Evolutionary conservation across 2,797 vertebrate genomes (phyloP), one percentile per base, ranked within the genome.

Genomic region (Anomalospiza imberbis): DNA sequence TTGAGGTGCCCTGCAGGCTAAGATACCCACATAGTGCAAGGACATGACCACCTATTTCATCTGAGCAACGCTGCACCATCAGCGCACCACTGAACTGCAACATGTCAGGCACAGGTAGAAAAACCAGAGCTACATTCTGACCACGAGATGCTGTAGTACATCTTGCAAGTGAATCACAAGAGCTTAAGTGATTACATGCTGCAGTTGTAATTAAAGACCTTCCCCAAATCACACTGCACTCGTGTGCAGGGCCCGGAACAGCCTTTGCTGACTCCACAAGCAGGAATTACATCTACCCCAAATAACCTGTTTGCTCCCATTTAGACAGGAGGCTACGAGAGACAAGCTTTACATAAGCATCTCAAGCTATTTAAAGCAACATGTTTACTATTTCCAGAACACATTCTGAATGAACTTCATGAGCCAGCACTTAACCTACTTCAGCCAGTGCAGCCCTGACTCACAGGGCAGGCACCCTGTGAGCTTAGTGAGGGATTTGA

Each of bases 291-390:
- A 63, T 8, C 84, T 50, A 82, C 72, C 87, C 82, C 47, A 93
- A 92, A 91, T 83, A 89, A 93, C 47, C 63, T 73, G 65, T 71
- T 82, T 90, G 86, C 36, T 93, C 85, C 91, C 76, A 42, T 77
- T 91, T 51, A 83, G 58, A 76, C 72, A 77, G 36, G 26, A 74
- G 68, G 38, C 68, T 89, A 6, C 14, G 28, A 61, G 65, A 80
- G 42, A 88, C 44, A 61, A 89, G 75, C 78, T 93, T 94, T 79
- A 87, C 55, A 87, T 93, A 95, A 93, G 86, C 81, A 89, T 58
- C 74, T 91, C 78, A 61, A 61, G 47, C 78, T 92, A 96, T 96
- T 95, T 93, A 83, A 91, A 94, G 89, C 54, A 89, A 74, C 82
- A 50, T 29, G 50, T 57, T 71, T 88, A 83, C 88, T 96, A 95